phyloP scores from a whole-genome alignment of 2,888 invertebrate genomes.

The Dryocosmus kuriphilus region DNA sequence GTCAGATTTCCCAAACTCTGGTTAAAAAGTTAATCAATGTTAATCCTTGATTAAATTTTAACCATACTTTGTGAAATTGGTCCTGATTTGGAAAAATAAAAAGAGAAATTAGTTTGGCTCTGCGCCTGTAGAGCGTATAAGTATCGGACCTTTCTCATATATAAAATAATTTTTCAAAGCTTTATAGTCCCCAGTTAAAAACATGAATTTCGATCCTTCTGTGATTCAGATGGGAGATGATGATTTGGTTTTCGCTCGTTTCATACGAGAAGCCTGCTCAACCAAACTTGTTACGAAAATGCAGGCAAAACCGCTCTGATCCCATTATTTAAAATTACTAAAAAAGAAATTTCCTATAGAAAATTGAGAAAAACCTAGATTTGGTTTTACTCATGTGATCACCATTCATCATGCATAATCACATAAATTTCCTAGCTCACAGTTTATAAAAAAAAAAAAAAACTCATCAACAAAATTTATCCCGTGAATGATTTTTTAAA shows the following conservation, averaged over 20 bases:
- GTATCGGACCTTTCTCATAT: conserved; percentile 53
- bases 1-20: too few relatives aligned
- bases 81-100: too few relatives aligned
- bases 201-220: conserved; percentile 67
- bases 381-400: too few relatives aligned
- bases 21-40: too few relatives aligned
- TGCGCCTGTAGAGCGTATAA: background rate
- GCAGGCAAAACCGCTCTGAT: conserved; percentile 76
- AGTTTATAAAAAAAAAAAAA: too few relatives aligned
- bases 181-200: background rate
- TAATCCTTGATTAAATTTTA: too few relatives aligned
- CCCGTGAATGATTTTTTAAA: background rate
- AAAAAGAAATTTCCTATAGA: background rate
- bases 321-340: conserved; percentile 58
- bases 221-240: conserved; percentile 73
- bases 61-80: too few relatives aligned
- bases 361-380: background rate
- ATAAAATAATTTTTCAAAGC: conserved; percentile 33
- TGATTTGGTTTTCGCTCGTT: conserved; percentile 69
- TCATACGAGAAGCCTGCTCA: conserved; percentile 72
- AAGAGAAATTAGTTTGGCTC: background rate
- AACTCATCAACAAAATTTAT: too few relatives aligned
- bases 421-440: too few relatives aligned
- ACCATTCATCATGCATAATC: too few relatives aligned
- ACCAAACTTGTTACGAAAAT: conserved; percentile 71